Evolutionary conservation across 2,113 vertebrate species (phyloP).

Genomic region (Indicator maculatus): DNA sequence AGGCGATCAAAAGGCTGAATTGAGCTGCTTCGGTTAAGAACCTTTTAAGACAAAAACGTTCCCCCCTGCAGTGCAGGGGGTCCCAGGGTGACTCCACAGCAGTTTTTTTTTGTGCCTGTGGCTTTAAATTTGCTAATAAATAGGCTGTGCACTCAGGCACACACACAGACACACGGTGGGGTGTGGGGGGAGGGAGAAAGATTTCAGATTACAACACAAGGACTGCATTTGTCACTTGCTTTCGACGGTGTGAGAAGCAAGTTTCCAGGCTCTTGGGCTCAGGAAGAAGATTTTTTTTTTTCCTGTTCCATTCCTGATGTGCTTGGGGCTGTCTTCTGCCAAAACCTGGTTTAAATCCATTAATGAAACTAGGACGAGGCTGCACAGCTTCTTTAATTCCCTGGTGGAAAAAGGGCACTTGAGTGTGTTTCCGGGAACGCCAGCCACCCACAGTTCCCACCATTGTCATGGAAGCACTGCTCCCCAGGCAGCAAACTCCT

Average conservation of each 20-base stretch:
- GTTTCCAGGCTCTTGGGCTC: slow-evolving; percentile 24
- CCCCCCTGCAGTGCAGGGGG: not conserved
- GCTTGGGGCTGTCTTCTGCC: not conserved
- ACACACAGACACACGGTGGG: accelerated
- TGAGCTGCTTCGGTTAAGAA: not conserved
- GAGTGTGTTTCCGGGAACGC: not conserved
- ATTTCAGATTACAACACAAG: slow-evolving; percentile 18
- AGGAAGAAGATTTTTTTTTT: slow-evolving; percentile 4
- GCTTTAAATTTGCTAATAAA: slow-evolving; percentile 40
- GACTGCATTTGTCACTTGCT: slow-evolving; percentile 24
- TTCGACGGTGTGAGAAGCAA: not conserved
- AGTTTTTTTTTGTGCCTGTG: not conserved
- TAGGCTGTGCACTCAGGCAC: not conserved
- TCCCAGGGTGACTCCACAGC: not conserved
- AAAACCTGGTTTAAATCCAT: slow-evolving; percentile 45
- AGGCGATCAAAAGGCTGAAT: not conserved
- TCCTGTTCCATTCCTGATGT: slow-evolving; percentile 28
- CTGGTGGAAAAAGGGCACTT: not conserved
- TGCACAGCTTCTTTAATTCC: not conserved
- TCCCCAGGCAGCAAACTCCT: not conserved
- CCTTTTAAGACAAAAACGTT: not conserved
- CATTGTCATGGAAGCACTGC: not conserved
- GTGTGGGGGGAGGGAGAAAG: not conserved
- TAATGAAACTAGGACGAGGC: slow-evolving; percentile 11
- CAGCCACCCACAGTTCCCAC: not conserved